Evolutionary conservation across 2,888 invertebrate genomes (phyloP), one percentile per base, ranked within the genome.

Genomic region (Aradus depressus): DNA sequence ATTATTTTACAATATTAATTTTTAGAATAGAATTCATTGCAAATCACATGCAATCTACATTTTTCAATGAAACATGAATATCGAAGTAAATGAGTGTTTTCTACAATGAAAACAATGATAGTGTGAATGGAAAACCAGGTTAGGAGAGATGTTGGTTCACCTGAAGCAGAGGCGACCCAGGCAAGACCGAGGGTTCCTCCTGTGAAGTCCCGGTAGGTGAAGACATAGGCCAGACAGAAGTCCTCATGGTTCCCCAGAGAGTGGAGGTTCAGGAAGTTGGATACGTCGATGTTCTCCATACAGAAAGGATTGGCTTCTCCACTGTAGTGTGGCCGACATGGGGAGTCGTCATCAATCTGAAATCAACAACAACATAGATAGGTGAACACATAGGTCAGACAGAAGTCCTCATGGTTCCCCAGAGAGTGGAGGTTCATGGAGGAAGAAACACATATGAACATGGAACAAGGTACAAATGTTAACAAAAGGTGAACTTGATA

Each of bases 161-260:
- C 71, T 53, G 89, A 89, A 0, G 95, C 92, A 57, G 93, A 91
- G 23, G 97, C 98, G 21, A 99, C 98, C 98, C 98, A 99, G 3
- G 98, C 98, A 41, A 99, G 73, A 19, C 98, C 98, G 35, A 98
- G 75, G 16, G 98, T 98, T 54, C 98, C 98, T 6, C 95, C 95
- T 18, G 92, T 92, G 67, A 98, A 98, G 70, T 98, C 97, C 63
- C 95, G 79, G 68, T 90, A 90, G 0, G 98, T 98, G 71, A 99
- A 96, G 56, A 98, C 92, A 68, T 97, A 99, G n/a, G 98, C 97
- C 57, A 99, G 77, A 67, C 98, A 99, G 72, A 97, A 99, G 69
- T 90, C 90, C 64, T 96, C 90, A 68, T 98, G 98, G 72, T 98
- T 92, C 51, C 88, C 86, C 58, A 96, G 75, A 10, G 97, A 97